Evolutionary conservation across 2,113 vertebrate species (phyloP).

Genomic region (Paramisgurnus dabryanus): DNA sequence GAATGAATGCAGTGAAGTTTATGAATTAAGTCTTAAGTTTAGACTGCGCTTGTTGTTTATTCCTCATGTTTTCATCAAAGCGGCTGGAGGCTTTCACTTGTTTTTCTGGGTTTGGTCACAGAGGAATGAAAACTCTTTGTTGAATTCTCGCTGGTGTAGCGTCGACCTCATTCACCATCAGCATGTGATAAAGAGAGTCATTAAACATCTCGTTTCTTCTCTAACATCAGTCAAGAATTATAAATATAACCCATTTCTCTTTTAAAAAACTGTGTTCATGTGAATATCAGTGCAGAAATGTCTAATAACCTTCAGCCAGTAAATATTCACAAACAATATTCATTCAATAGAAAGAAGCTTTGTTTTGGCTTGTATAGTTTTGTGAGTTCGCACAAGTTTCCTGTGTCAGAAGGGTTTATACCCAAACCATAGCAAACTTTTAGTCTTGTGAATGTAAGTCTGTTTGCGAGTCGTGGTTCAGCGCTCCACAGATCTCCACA

Average conservation of each 20-base stretch:
- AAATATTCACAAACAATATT: no score
- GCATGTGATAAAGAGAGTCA: constrained; percentile 60
- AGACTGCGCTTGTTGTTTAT: not conserved
- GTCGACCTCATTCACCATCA: constrained; percentile 66
- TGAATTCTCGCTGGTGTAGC: constrained; percentile 51
- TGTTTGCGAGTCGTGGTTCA: no score
- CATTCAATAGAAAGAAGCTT: no score
- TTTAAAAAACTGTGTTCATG: not conserved
- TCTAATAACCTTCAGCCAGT: no score
- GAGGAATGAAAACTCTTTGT: constrained; percentile 62
- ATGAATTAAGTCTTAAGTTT: not conserved
- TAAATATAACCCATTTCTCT: no score
- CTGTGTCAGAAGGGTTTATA: no score
- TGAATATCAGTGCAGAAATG: no score
- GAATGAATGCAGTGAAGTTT: not conserved
- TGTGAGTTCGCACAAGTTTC: no score
- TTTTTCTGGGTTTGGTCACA: constrained; percentile 64
- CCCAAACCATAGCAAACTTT: no score
- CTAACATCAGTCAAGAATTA: not conserved
- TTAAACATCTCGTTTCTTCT: constrained; percentile 63
- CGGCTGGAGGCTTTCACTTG: constrained; percentile 58
- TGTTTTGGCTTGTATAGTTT: no score
- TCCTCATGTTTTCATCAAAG: constrained; percentile 57
- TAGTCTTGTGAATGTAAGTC: no score
- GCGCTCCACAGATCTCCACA: no score